These are phyloP conservation scores for Hipparchia semele DNA, from an alignment of 2,888 invertebrate species.

Conservation along the genomic window DNA sequence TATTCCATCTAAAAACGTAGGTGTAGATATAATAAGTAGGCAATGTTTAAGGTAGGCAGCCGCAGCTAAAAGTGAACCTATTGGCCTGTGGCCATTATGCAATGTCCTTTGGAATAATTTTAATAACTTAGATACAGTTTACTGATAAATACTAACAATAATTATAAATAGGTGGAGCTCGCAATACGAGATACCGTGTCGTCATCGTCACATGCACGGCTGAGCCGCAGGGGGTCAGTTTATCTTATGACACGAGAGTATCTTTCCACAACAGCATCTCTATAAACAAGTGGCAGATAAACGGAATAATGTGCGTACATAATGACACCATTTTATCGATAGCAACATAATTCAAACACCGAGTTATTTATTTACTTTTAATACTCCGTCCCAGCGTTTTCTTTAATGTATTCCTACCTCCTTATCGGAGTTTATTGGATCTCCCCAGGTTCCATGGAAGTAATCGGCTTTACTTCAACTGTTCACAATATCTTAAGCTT, in stretches of 20 bases:
- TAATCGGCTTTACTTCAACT: too few relatives aligned
- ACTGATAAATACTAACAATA: constrained; percentile 42
- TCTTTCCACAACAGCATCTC: constrained; percentile 68
- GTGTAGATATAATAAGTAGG: too few relatives aligned
- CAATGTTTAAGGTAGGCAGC: too few relatives aligned
- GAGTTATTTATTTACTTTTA: constrained; percentile 8
- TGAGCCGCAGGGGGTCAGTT: constrained; percentile 69
- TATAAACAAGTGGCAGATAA: constrained; percentile 61
- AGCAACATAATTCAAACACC: not conserved
- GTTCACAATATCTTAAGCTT: too few relatives aligned
- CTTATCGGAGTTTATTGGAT: not conserved
- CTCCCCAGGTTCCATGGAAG: too few relatives aligned
- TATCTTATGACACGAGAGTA: constrained; percentile 65
- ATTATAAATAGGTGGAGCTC: constrained; percentile 30
- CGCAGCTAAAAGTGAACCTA: too few relatives aligned
- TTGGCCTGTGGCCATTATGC: not conserved
- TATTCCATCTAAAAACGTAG: too few relatives aligned
- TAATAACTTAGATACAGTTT: constrained; percentile 18
- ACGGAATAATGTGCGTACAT: constrained; percentile 48
- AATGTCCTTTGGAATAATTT: not conserved
- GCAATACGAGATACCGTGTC: constrained; percentile 60
- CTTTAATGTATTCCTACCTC: too few relatives aligned
- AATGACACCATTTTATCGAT: constrained; percentile 6
- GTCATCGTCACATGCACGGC: constrained; percentile 52
- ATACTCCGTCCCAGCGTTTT: not conserved